Conservation (phyloP, 2,113 vertebrate species). For the Archilochus colubris region DNA sequence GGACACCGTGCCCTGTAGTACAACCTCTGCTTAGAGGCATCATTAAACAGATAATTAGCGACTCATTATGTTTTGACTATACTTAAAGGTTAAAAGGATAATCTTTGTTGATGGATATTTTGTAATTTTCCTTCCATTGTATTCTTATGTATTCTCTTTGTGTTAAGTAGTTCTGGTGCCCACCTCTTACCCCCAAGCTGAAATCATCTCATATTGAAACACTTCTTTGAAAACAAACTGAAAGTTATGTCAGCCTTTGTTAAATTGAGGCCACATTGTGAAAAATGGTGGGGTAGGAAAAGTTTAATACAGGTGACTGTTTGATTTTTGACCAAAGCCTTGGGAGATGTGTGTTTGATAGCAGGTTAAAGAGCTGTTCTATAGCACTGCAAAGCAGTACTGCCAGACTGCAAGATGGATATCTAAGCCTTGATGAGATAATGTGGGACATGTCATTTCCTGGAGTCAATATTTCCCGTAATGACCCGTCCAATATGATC, state of each 20-base stretch:
- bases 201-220: background rate
- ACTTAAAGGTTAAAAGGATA: conserved; percentile 64
- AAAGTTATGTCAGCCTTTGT: background rate
- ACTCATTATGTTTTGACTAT: conserved; percentile 56
- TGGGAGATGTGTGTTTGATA: background rate
- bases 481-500: conserved; percentile 8
- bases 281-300: background rate
- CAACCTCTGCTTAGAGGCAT: conserved; percentile 46
- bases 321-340: background rate
- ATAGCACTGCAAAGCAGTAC: background rate
- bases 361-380: background rate
- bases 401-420: background rate
- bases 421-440: conserved; percentile 1
- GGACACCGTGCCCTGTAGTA: background rate
- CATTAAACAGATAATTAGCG: conserved; percentile 54
- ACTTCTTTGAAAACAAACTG: background rate
- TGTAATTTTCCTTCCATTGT: conserved; percentile 34
- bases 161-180: background rate
- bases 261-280: background rate
- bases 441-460: conserved; percentile 5
- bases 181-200: conserved; percentile 22
- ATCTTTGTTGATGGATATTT: conserved; percentile 26
- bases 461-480: conserved; percentile 49
- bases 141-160: conserved; percentile 39
- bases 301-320: background rate